Conservation (phyloP, 2,797 vertebrate species). For the Sardinella longiceps region DNA sequence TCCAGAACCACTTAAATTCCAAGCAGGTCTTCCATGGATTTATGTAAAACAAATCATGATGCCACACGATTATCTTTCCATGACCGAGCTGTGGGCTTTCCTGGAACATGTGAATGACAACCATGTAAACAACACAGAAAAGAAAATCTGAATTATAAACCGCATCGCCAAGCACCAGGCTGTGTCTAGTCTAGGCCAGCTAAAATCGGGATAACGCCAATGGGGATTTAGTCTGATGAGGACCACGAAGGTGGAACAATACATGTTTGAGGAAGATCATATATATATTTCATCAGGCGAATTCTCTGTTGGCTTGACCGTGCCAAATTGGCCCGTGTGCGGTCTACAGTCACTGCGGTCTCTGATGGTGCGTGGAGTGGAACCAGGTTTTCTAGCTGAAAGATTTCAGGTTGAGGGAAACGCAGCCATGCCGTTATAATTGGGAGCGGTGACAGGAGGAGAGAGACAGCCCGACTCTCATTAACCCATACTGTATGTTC, state of each 20-base stretch:
- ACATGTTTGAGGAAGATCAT: conserved; percentile 80
- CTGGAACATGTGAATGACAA: conserved; percentile 20
- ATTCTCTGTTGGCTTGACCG: conserved; percentile 75
- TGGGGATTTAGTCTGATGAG: conserved; percentile 69
- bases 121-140: conserved; percentile 24
- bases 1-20: not conserved
- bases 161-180: conserved; percentile 39
- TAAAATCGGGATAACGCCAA: conserved; percentile 64
- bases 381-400: conserved; percentile 78
- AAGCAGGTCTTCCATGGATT: not conserved
- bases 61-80: not conserved
- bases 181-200: conserved; percentile 56
- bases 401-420: conserved; percentile 73
- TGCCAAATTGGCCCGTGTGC: conserved; percentile 75
- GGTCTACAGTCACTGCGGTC: conserved; percentile 74
- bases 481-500: conserved; percentile 74
- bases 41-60: conserved; percentile 28
- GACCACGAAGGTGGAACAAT: conserved; percentile 76
- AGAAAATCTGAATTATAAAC: conserved; percentile 29
- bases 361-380: conserved; percentile 77
- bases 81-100: not conserved
- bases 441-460: conserved; percentile 77
- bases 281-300: conserved; percentile 81
- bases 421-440: conserved; percentile 79
- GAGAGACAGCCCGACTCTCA: conserved; percentile 71